Conservation (phyloP, 2,113 vertebrate genomes). For the Anoura caudifer region DNA sequence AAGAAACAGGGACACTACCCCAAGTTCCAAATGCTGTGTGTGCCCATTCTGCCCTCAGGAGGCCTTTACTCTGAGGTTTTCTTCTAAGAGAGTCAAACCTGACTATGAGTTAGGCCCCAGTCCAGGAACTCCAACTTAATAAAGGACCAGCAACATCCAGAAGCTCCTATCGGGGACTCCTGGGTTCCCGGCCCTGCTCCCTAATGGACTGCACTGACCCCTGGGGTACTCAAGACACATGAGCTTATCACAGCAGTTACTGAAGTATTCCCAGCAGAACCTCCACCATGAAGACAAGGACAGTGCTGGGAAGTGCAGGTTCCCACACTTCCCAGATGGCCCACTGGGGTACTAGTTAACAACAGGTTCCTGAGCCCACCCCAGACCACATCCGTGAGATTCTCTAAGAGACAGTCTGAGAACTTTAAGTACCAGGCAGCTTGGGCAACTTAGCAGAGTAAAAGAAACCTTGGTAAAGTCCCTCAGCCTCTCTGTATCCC, state of each 20-base stretch:
- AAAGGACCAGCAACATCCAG: neutral
- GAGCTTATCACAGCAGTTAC: neutral
- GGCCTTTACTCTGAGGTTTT: neutral
- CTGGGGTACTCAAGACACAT: neutral
- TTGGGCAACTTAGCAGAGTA: rapidly evolving
- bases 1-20: neutral
- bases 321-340: neutral
- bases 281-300: neutral
- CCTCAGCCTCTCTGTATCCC: neutral
- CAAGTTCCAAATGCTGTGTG: neutral
- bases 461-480: neutral
- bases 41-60: neutral
- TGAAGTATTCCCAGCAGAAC: neutral
- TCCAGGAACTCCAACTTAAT: neutral
- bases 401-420: neutral
- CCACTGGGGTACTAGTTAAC: neutral
- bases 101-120: neutral
- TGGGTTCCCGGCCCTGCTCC: neutral
- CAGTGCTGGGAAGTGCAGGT: neutral
- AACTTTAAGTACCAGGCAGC: neutral
- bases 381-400: rapidly evolving
- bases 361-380: neutral
- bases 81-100: neutral
- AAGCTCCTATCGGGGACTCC: neutral
- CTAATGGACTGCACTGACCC: no score